phyloP scores from a whole-genome alignment of 2,113 vertebrate genomes.

The Ranitomeya imitator region DNA sequence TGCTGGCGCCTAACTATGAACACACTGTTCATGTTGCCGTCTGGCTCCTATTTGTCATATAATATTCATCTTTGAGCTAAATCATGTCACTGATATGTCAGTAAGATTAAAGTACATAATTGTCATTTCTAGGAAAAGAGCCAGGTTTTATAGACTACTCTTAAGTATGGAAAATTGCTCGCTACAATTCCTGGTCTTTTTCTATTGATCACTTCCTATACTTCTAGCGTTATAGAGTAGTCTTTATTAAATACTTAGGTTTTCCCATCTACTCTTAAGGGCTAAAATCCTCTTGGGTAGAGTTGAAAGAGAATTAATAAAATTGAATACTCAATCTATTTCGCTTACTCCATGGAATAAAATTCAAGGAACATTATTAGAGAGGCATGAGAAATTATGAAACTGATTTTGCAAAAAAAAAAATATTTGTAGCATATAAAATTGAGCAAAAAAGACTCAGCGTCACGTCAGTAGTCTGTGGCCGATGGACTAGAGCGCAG shows the following conservation, averaged over 20 bases:
- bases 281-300: background rate
- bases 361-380: too few species aligned
- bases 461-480: too few species aligned
- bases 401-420: too few species aligned
- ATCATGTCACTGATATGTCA: conserved; percentile 7
- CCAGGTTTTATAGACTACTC: background rate
- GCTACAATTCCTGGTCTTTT: background rate
- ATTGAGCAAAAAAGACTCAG: too few species aligned
- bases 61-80: conserved; percentile 4
- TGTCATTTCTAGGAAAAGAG: conserved; percentile 4
- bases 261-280: background rate
- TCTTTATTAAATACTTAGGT: background rate
- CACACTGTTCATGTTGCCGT: background rate
- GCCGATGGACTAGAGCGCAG: too few species aligned
- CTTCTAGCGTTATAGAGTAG: background rate
- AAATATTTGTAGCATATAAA: too few species aligned
- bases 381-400: too few species aligned
- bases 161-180: conserved; percentile 10
- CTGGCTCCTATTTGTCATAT: conserved; percentile 32
- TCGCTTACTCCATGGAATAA: too few species aligned
- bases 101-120: background rate
- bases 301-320: background rate
- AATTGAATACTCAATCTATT: background rate
- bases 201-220: background rate
- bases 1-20: conserved; percentile 26